A percentile compares a stretch with the other conserved stretches of the same genome.
Evolutionary conservation across 2,113 vertebrate species (phyloP).

Genomic region (Philantomba maxwellii): DNA sequence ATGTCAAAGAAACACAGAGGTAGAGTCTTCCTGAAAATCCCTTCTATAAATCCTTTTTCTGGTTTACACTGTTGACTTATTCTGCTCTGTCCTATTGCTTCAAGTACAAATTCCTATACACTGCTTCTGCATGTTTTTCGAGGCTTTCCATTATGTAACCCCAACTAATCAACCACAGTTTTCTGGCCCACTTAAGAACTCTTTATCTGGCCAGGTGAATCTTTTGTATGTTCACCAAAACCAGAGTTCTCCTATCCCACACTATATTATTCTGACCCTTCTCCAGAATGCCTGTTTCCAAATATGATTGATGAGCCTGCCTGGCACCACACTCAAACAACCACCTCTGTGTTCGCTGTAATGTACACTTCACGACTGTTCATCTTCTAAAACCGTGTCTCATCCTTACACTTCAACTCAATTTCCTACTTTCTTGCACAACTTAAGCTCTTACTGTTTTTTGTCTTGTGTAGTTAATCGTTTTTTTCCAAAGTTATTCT

Average conservation of each 20-base stretch:
- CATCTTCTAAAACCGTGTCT: neutral
- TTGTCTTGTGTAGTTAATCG: neutral
- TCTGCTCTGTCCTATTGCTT: neutral
- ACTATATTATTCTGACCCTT: neutral
- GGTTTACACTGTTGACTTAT: neutral
- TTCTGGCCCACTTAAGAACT: neutral
- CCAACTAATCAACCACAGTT: neutral
- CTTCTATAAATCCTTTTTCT: neutral
- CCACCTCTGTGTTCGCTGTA: neutral
- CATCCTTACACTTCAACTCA: neutral
- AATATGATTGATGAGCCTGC: neutral
- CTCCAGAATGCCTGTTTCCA: neutral
- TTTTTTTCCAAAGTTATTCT: neutral
- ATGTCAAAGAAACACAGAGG: conserved; percentile 10
- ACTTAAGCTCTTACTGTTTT: neutral
- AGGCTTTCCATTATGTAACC: neutral
- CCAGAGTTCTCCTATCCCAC: neutral
- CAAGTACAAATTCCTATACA: neutral
- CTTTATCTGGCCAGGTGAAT: neutral
- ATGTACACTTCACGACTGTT: neutral
- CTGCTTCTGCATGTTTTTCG: neutral
- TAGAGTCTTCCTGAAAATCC: neutral
- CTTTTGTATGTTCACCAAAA: neutral
- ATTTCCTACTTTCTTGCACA: neutral
- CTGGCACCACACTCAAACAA: too few species aligned